Evolutionary conservation across 2,888 invertebrate species (phyloP).

Genomic region (Brachylomia viminalis): DNA sequence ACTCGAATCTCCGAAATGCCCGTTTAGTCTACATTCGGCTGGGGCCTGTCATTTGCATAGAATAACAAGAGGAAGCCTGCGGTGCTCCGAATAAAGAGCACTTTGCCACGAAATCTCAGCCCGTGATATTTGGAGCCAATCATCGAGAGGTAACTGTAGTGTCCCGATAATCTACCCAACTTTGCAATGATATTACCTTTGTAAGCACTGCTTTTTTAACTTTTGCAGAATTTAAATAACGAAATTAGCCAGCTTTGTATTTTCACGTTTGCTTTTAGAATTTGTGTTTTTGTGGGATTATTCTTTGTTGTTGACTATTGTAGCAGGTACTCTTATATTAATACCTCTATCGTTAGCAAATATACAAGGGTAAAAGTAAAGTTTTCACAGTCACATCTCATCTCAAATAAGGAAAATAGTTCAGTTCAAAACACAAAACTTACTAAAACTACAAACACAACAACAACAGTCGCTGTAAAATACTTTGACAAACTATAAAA

Average conservation of each 20-base stretch:
- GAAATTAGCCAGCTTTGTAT: slow-evolving; percentile 63
- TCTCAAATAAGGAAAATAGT: slow-evolving; percentile 40
- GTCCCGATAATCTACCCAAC: slow-evolving; percentile 68
- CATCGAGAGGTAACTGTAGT: slow-evolving; percentile 71
- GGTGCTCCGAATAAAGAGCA: slow-evolving; percentile 78
- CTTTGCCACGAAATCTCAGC: slow-evolving; percentile 74
- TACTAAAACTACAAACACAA: slow-evolving; percentile 31
- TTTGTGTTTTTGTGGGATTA: slow-evolving; percentile 30
- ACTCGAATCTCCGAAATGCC: slow-evolving; percentile 87
- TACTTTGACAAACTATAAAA: slow-evolving; percentile 58
- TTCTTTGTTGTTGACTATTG: slow-evolving; percentile 25
- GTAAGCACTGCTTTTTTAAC: slow-evolving; percentile 65
- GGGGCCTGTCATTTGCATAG: slow-evolving; percentile 87
- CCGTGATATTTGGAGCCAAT: slow-evolving; percentile 79
- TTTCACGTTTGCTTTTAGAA: slow-evolving; percentile 52
- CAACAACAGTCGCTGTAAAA: slow-evolving; percentile 53
- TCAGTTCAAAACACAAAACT: slow-evolving; percentile 41
- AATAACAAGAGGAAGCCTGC: slow-evolving; percentile 86
- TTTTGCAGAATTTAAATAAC: slow-evolving; percentile 66
- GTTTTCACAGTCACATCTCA: slow-evolving; percentile 3
- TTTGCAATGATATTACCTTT: slow-evolving; percentile 64
- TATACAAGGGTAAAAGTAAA: background rate
- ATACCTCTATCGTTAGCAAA: no score
- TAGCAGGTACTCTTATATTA: background rate
- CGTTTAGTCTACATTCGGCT: slow-evolving; percentile 85